Conservation (phyloP, 2,888 invertebrate genomes). For the Hydropsyche betteni region DNA sequence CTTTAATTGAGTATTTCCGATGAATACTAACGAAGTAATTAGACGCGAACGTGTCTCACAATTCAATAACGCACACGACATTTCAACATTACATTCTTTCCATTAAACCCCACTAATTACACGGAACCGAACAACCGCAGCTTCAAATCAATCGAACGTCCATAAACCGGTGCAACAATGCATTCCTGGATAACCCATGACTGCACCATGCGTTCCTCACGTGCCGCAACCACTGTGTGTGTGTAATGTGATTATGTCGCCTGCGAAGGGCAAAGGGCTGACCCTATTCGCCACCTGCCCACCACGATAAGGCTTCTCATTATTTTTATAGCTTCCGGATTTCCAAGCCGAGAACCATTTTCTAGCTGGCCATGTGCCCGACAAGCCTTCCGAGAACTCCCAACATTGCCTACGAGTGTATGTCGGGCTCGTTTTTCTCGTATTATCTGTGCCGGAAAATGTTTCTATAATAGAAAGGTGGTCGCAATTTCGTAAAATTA, state of each 20-base stretch:
- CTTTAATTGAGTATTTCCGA: constrained; percentile 19
- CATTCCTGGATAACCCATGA: too few relatives aligned
- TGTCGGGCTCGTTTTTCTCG: background rate
- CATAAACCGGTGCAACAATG: too few relatives aligned
- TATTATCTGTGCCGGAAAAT: too few relatives aligned
- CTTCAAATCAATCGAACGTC: too few relatives aligned
- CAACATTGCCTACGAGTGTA: background rate
- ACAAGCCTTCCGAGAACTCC: background rate
- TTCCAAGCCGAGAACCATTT: constrained; percentile 16
- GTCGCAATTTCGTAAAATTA: too few relatives aligned
- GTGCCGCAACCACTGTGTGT: background rate
- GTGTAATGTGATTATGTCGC: constrained; percentile 35
- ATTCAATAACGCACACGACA: background rate
- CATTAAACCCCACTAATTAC: background rate
- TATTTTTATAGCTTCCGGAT: constrained; percentile 42
- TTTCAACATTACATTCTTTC: background rate
- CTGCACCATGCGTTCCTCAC: too few relatives aligned
- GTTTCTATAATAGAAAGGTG: too few relatives aligned
- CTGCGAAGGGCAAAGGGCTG: constrained; percentile 3
- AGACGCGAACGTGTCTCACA: background rate
- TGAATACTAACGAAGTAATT: constrained; percentile 29
- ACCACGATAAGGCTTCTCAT: constrained; percentile 39
- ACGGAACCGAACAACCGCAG: too few relatives aligned
- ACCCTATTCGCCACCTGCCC: constrained; percentile 28
- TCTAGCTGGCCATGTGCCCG: constrained; percentile 26